Evolutionary conservation across 2,797 vertebrate genomes (phyloP).

Genomic region (Psittacula echo): DNA sequence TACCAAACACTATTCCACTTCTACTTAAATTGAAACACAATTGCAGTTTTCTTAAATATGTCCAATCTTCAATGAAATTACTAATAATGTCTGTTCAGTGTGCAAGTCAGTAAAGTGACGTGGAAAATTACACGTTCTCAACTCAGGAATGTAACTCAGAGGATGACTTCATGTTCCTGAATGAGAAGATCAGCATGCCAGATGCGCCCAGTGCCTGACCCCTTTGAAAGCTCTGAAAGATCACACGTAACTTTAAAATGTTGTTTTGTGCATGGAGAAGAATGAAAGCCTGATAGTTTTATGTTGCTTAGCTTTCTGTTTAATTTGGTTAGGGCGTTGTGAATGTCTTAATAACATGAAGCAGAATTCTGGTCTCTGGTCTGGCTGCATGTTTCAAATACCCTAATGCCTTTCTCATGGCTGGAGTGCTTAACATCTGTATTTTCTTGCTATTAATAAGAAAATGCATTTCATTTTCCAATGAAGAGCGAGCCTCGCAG

Average conservation of each 20-base stretch:
- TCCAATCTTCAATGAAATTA: not conserved
- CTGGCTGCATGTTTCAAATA: not conserved
- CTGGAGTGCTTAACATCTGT: not conserved
- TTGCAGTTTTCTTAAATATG: not conserved
- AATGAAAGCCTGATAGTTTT: not conserved
- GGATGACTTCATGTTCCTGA: conserved; percentile 50
- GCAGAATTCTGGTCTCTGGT: conserved; percentile 19
- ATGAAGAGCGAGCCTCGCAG: rapidly evolving
- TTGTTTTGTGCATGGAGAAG: not conserved
- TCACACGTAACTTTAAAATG: conserved; percentile 14
- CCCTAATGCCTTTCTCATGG: conserved; percentile 25
- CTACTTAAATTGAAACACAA: conserved; percentile 5
- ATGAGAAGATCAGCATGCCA: not conserved
- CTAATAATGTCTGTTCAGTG: not conserved
- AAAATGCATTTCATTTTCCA: not conserved
- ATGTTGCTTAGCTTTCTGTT: not conserved
- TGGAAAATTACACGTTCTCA: conserved; percentile 19
- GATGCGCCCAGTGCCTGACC: conserved; percentile 1
- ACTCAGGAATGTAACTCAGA: not conserved
- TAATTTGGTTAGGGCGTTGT: not conserved
- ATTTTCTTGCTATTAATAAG: conserved; percentile 20
- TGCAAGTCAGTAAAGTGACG: not conserved
- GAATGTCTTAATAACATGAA: not conserved
- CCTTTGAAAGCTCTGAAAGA: conserved; percentile 5
- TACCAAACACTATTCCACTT: not conserved